A percentile compares a stretch with the other conserved stretches of the same genome.
These are phyloP conservation scores for Ceyx erithaca DNA, from an alignment of 2,797 vertebrate genomes.

Conservation along the genomic window DNA sequence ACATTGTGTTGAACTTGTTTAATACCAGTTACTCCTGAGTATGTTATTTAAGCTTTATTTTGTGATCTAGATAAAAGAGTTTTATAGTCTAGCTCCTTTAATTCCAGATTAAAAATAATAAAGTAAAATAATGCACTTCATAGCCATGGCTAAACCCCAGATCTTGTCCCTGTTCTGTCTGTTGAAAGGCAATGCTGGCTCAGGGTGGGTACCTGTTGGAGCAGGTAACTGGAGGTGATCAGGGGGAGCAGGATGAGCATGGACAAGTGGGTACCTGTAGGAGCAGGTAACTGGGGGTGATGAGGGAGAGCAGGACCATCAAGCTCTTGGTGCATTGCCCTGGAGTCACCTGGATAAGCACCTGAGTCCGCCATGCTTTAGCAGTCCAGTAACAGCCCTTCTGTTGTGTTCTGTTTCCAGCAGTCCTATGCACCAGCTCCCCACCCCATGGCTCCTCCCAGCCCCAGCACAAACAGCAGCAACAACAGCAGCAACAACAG, in stretches of 20 bases:
- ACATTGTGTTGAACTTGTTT: not conserved
- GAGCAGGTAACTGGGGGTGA: accelerated
- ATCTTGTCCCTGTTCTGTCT: accelerated
- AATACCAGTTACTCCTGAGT: not conserved
- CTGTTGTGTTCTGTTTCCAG: slow-evolving; percentile 77
- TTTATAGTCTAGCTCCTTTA: not conserved
- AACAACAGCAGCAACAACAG: slow-evolving; percentile 95
- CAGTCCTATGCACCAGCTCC: slow-evolving; percentile 98
- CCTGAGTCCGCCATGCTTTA: not conserved
- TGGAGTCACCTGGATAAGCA: not conserved
- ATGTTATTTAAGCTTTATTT: not conserved
- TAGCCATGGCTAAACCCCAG: not conserved
- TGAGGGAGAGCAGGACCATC: not conserved
- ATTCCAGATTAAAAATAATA: not conserved
- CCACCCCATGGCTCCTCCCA: slow-evolving; percentile 98
- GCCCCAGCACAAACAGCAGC: slow-evolving; percentile 92
- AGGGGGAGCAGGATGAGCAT: not conserved
- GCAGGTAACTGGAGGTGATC: accelerated
- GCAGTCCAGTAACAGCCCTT: slow-evolving; percentile 58
- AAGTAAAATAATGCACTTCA: not conserved
- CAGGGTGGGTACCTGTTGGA: accelerated
- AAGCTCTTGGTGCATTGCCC: accelerated
- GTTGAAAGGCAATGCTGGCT: not conserved
- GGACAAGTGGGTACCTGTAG: too few species aligned
- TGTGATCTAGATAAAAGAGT: not conserved